Conservation (phyloP, 2,113 vertebrate genomes). For the Pteropus alecto region DNA sequence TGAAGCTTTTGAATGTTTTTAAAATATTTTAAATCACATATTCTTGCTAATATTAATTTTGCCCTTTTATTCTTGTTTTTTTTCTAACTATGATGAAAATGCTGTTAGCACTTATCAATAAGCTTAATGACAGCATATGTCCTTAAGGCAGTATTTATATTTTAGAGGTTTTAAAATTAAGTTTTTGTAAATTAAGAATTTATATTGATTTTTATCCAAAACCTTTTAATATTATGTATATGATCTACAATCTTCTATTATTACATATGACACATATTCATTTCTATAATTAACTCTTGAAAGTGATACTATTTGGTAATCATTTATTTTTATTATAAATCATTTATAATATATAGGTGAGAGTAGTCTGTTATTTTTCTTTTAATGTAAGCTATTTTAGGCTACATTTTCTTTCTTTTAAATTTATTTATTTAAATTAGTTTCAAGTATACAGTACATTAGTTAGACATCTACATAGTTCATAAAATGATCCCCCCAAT, state of each 20-base stretch:
- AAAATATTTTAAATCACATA: neutral
- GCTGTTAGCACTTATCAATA: neutral
- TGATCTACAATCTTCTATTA: neutral
- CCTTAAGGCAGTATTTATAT: neutral
- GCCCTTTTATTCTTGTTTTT: neutral
- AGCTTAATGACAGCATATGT: neutral
- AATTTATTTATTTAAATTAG: too few relatives aligned
- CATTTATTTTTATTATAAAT: neutral
- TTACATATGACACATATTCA: neutral
- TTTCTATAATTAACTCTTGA: neutral
- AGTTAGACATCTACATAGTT: too few relatives aligned
- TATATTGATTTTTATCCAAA: neutral
- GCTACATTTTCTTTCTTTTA: neutral
- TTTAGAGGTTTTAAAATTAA: neutral
- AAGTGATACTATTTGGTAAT: neutral
- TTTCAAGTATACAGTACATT: too few relatives aligned
- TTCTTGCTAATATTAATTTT: slow-evolving; percentile 8
- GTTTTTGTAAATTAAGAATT: neutral
- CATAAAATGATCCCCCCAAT: too few relatives aligned
- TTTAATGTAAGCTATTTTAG: neutral
- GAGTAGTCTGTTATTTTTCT: neutral
- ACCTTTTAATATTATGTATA: neutral
- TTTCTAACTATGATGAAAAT: neutral
- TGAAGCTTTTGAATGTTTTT: neutral
- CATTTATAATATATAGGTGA: neutral